These are phyloP conservation scores for Pelecanus crispus DNA, from an alignment of 2,113 vertebrate species.

Conservation along the genomic window DNA sequence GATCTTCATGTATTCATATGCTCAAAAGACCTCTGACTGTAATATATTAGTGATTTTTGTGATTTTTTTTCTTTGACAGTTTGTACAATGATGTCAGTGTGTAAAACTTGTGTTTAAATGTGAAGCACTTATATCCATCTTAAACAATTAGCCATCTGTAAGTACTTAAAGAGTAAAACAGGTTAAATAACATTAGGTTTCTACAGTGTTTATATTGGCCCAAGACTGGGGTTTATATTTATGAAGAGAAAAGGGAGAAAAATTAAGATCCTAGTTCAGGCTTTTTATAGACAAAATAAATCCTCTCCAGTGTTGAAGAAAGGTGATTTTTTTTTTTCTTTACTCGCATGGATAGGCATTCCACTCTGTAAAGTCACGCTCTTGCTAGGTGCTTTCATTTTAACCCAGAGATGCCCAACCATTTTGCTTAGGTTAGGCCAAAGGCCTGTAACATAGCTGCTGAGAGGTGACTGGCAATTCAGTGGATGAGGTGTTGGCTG, in stretches of 20 bases:
- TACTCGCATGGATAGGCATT: background rate
- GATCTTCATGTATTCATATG: background rate
- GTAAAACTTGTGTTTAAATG: background rate
- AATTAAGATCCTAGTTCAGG: background rate
- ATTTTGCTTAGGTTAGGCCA: background rate
- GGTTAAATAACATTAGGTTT: background rate
- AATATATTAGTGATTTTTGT: background rate
- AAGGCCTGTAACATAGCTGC: rapidly evolving
- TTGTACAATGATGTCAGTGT: background rate
- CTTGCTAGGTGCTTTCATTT: background rate
- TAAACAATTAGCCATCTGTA: background rate
- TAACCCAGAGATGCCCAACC: background rate
- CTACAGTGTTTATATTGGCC: background rate
- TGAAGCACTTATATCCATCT: background rate
- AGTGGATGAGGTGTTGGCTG: background rate
- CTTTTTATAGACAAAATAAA: background rate
- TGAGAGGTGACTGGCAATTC: background rate
- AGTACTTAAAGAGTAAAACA: background rate
- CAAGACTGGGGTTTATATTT: background rate
- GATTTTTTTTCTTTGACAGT: background rate
- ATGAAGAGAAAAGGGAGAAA: background rate
- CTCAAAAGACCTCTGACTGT: background rate
- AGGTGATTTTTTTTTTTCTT: background rate
- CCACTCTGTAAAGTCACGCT: background rate
- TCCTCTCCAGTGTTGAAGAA: background rate